Evolutionary conservation across 1,140 invertebrate species (phyloP).

Genomic region (Aphidius gifuensis): DNA sequence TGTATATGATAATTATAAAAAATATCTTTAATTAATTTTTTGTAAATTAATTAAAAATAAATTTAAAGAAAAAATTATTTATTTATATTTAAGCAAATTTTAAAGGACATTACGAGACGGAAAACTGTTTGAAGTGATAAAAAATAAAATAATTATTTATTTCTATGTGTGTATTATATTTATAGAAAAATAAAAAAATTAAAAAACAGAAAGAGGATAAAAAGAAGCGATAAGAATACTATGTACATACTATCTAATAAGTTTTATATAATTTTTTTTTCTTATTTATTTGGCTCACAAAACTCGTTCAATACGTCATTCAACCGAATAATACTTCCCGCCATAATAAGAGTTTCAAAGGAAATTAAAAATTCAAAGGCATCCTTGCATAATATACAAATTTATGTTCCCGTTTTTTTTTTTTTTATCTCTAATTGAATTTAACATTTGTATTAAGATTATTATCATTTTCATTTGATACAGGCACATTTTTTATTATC

Average conservation of each 20-base stretch:
- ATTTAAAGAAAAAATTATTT: too few species aligned
- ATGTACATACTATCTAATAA: conserved; percentile 1
- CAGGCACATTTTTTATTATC: too few species aligned
- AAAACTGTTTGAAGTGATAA: too few species aligned
- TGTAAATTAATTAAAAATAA: too few species aligned
- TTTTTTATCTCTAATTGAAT: conserved; percentile 24
- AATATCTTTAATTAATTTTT: too few species aligned
- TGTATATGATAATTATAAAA: too few species aligned
- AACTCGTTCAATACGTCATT: conserved; percentile 58
- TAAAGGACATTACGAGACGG: too few species aligned
- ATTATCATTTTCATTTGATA: conserved; percentile 1
- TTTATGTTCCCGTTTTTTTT: conserved; percentile 34
- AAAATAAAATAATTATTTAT: too few species aligned
- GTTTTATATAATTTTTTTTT: conserved; percentile 10
- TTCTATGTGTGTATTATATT: too few species aligned
- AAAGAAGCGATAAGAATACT: not conserved
- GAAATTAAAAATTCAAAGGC: conserved; percentile 58
- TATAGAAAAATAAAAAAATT: too few species aligned
- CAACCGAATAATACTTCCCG: conserved; percentile 55
- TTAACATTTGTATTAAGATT: not conserved
- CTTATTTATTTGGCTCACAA: conserved; percentile 44
- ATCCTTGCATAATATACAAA: conserved; percentile 53
- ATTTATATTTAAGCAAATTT: too few species aligned
- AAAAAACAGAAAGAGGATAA: too few species aligned
- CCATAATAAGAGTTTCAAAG: conserved; percentile 57